Evolutionary conservation across 2,797 vertebrate species (phyloP), one percentile per base, ranked within the genome.

Genomic region (Epinephelus malabaricus): DNA sequence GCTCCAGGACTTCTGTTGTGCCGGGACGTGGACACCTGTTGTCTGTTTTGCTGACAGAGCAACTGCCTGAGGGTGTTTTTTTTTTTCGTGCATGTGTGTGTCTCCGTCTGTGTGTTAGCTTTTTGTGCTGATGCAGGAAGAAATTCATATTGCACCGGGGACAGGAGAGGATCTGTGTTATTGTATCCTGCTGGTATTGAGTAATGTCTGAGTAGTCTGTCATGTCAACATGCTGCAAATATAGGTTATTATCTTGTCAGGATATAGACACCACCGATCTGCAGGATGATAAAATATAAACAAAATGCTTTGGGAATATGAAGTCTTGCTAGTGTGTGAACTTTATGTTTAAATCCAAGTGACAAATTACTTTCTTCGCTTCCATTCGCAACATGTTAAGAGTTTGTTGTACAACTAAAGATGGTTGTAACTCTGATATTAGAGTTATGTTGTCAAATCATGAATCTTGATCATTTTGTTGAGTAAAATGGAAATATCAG

Each of bases 191-290:
- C 66, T 76, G 65, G 62, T 87, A 72, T 65, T 77, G 78, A 85
- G 55, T 82, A 80, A 87, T 84, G 84, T 87, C 77, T 83, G 71
- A 88, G 79, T 54, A 67, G 64, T 82, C 67, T 78, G 78, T 85
- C 84, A 85, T 86, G 91, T 87, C 86, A 76, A 84, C 73, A 81
- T 77, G 81, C 63, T 65, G 65, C 69, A 87, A 77, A 85, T 83
- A 62, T 75, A 71, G 74, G 66, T 83, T 81, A 74, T 88, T 74
- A 78, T 90, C 74, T 73, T 83, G 65, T 90, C 79, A 73, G 64
- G 59, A 71, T 66, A 51, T 53, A 59, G 47, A 83, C 50, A 72
- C 34, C 60, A 51, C 43, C 64, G 34, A 66, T 47, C 30, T 62
- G 21, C 17, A 55, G 47, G 23, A 6, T 14, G 50, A 4, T 34